Evolutionary conservation across 1,140 invertebrate species (phyloP), one percentile per base, ranked within the genome.

Genomic region (Anoplolepis gracilipes): DNA sequence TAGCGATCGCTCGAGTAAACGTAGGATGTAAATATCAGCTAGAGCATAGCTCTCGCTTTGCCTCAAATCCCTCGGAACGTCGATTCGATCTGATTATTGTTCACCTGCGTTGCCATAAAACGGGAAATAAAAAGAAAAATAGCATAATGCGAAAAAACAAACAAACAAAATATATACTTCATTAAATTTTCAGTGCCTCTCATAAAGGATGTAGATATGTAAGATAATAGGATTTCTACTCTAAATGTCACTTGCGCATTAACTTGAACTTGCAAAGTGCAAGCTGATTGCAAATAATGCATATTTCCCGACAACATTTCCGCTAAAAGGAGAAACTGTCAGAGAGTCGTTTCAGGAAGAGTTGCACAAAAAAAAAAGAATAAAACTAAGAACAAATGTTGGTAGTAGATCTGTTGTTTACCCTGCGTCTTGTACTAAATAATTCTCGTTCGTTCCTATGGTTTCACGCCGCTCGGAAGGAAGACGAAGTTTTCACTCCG

Each of bases 11-110:
- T 87, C 84, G 64, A 64, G 70, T 64, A 53, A 85, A 72, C 72
- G 59, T n/a, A 70, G 67, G 65, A 87, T 92, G 86, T 88, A 90
- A 91, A 91, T 92, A 91, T 89, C 84, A 59, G 28, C n/a, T n/a
- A n/a, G n/a, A n/a, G n/a, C n/a, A n/a, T n/a, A n/a, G n/a, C 61
- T 64, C 49, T 73, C 87, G 36, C 57, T 85, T 19, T 65, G 59
- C 49, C 67, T 85, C 67, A 42, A 90, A 81, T 79, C 70, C 61
- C 72, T 72, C 65, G 25, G 42, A 76, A 67, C 55, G 55, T 75
- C 28, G 49, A 55, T 75, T 87, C 69, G 53, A 85, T 85, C 36
- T 77, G 64, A 53, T 65, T 75, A 72, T 57, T 55, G 84, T 82
- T 77, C 72, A 22, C 46, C n/a, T 55, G 25, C 3, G 39, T 53